Conservation (phyloP, 2,113 vertebrate species). For the Scatophagus argus region DNA sequence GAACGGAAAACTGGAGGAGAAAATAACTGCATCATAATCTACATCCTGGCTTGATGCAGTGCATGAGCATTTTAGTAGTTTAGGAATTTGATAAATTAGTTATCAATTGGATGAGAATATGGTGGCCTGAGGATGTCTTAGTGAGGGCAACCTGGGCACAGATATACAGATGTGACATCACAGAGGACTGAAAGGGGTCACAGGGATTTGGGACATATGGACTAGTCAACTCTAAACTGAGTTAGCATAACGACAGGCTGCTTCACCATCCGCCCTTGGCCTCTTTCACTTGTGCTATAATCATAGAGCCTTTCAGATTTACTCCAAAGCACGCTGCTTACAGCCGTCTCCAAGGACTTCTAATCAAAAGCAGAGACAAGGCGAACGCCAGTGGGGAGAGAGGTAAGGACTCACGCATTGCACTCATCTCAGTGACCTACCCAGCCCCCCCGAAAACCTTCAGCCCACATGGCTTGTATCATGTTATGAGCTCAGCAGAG, state of each 20-base stretch:
- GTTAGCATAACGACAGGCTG: conserved; percentile 33
- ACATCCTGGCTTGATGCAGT: background rate
- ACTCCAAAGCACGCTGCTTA: conserved; percentile 17
- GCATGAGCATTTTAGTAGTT: conserved; percentile 23
- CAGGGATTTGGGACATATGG: conserved; percentile 12
- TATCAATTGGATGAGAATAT: conserved; percentile 48
- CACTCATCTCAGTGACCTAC: conserved; percentile 18
- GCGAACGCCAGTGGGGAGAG: background rate
- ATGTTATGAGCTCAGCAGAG: conserved; percentile 68
- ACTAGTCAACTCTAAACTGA: conserved; percentile 15
- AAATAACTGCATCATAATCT: conserved; percentile 53
- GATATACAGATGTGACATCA: conserved; percentile 46
- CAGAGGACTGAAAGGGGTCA: conserved; percentile 15
- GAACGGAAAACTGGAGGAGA: conserved; percentile 33
- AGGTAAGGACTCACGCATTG: conserved; percentile 5
- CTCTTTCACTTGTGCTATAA: conserved; percentile 20
- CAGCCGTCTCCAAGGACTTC: conserved; percentile 33
- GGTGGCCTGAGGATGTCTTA: background rate
- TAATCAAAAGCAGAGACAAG: conserved; percentile 63
- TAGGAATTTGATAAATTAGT: conserved; percentile 37
- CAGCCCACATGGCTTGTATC: conserved; percentile 69
- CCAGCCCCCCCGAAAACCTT: background rate
- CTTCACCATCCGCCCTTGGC: conserved; percentile 1
- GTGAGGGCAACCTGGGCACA: background rate
- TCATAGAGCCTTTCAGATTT: conserved; percentile 17